Evolutionary conservation across 2,797 vertebrate species (phyloP).

Genomic region (Antennarius maculatus): DNA sequence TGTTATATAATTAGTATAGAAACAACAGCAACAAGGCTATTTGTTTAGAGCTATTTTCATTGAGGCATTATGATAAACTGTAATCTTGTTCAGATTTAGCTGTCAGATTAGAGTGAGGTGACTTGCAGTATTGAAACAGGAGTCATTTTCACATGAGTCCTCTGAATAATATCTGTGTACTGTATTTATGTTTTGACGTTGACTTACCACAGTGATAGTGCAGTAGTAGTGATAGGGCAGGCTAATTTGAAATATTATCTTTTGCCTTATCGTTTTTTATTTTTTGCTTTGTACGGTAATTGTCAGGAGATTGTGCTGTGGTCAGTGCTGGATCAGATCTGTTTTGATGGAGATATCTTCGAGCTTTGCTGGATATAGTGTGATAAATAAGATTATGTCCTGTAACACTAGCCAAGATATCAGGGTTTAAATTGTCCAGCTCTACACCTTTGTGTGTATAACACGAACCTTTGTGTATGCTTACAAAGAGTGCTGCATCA

Average conservation of each 20-base stretch:
- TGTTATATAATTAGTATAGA: neutral
- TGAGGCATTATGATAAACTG: slow-evolving; percentile 4
- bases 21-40: slow-evolving; percentile 27
- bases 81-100: slow-evolving; percentile 36
- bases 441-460: slow-evolving; percentile 29
- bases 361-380: slow-evolving; percentile 35
- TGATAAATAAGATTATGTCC: slow-evolving; percentile 49
- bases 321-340: slow-evolving; percentile 46
- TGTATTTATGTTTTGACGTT: slow-evolving; percentile 13
- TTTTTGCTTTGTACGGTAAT: slow-evolving; percentile 13
- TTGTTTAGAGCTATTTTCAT: slow-evolving; percentile 23
- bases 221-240: slow-evolving; percentile 29
- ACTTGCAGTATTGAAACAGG: slow-evolving; percentile 19
- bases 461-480: slow-evolving; percentile 12
- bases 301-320: slow-evolving; percentile 36
- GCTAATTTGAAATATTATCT: slow-evolving; percentile 47
- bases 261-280: slow-evolving; percentile 24
- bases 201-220: neutral
- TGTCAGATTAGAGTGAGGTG: slow-evolving; percentile 36
- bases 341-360: slow-evolving; percentile 50
- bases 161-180: slow-evolving; percentile 11
- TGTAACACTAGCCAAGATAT: slow-evolving; percentile 38
- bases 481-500: slow-evolving; percentile 25
- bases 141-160: slow-evolving; percentile 12
- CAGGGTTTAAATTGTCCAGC: slow-evolving; percentile 32